Conservation (phyloP, 2,797 vertebrate species). For the Mormyrops attenuatus region DNA sequence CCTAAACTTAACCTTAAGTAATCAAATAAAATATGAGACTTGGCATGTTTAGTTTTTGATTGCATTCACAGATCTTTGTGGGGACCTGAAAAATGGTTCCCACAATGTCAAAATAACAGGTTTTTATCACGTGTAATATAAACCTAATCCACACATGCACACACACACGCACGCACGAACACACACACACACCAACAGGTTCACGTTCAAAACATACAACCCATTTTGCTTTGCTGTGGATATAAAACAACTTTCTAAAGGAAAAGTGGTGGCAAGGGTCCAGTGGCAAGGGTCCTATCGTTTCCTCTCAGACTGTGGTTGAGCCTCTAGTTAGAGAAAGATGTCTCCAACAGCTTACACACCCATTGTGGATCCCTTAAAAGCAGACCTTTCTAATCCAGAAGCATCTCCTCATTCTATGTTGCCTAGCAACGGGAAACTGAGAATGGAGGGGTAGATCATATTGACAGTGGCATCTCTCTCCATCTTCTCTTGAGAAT, state of each 20-base stretch:
- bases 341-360: conserved; percentile 38
- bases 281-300: no score
- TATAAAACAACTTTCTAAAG: not conserved
- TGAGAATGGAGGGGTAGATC: conserved; percentile 22
- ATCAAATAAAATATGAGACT: not conserved
- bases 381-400: conserved; percentile 37
- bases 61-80: not conserved
- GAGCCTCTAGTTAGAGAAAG: not conserved
- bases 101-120: no score
- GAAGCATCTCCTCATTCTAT: conserved; percentile 32
- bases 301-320: not conserved
- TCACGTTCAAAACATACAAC: not conserved
- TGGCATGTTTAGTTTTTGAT: not conserved
- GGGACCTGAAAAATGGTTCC: not conserved
- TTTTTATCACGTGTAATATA: not conserved
- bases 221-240: not conserved
- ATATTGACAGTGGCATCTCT: conserved; percentile 29
- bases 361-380: conserved; percentile 40
- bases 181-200: not conserved
- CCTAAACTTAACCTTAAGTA: not conserved
- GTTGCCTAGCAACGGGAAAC: conserved; percentile 45
- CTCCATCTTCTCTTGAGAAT: conserved; percentile 2
- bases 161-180: no score
- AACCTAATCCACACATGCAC: not conserved
- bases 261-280: not conserved